Evolutionary conservation across 2,888 invertebrate species (phyloP).

Genomic region (Trachelus tabidus): DNA sequence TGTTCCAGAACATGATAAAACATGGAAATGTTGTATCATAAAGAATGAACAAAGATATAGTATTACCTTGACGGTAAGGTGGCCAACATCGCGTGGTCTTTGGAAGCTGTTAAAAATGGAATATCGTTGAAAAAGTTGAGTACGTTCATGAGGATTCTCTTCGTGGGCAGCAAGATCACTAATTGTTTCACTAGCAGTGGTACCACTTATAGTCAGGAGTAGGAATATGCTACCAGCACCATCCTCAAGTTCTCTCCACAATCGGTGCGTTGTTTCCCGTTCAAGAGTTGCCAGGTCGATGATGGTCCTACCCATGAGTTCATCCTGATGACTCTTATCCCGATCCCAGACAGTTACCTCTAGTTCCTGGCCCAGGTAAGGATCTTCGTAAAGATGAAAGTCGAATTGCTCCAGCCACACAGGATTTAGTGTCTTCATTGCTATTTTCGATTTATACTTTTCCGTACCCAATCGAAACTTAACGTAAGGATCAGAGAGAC

Average conservation of each 20-base stretch:
- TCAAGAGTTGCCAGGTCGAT: conserved; percentile 88
- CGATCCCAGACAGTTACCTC: conserved; percentile 94
- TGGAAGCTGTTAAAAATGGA: conserved; percentile 71
- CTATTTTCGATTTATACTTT: conserved; percentile 95
- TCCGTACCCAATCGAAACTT: conserved; percentile 98
- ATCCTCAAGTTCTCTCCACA: conserved; percentile 91
- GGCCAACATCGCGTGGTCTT: conserved; percentile 88
- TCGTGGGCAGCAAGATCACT: conserved; percentile 89
- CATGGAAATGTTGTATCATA: not conserved
- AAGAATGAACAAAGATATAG: not conserved
- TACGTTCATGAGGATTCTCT: conserved; percentile 80
- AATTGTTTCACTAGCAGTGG: conserved; percentile 91
- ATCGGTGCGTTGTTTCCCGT: conserved; percentile 90
- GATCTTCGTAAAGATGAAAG: conserved; percentile 92
- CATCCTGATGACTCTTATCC: conserved; percentile 85
- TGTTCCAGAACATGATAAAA: conserved; percentile 23
- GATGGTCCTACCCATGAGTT: conserved; percentile 84
- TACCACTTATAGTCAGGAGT: conserved; percentile 94
- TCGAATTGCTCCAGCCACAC: conserved; percentile 98
- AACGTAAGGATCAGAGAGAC: conserved; percentile 92
- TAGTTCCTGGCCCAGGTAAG: conserved; percentile 82
- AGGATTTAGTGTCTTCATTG: conserved; percentile 87
- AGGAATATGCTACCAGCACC: conserved; percentile 87
- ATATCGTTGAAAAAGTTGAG: conserved; percentile 58
- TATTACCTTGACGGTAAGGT: conserved; percentile 94